Conservation (phyloP, 2,888 invertebrate genomes). For the Iselma pallidipennis region DNA sequence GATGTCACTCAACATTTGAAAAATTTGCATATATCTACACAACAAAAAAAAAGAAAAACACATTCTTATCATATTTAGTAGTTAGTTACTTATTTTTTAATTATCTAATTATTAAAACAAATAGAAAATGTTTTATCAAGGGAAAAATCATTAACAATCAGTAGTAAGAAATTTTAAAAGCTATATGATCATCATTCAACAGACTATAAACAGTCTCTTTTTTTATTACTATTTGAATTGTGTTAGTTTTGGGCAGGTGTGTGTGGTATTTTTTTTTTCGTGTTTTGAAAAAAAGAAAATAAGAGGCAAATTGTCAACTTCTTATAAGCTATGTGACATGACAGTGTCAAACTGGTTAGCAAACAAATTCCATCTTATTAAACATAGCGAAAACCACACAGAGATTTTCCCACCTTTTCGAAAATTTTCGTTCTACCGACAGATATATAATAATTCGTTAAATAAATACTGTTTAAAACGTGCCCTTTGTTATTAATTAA, state of each 20-base stretch:
- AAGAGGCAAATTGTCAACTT: conserved; percentile 24
- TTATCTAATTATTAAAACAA: neutral
- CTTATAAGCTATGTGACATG: conserved; percentile 33
- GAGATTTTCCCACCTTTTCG: conserved; percentile 24
- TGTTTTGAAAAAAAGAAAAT: neutral
- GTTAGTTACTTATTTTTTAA: neutral
- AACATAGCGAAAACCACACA: conserved; percentile 21
- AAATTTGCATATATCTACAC: no score
- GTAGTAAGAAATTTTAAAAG: neutral
- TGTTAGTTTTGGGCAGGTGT: no score
- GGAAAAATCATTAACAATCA: neutral
- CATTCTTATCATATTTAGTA: neutral
- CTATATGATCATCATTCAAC: neutral
- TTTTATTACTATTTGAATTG: no score
- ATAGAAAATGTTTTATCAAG: neutral
- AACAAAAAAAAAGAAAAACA: neutral
- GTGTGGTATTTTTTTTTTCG: neutral
- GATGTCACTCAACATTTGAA: conserved; percentile 23
- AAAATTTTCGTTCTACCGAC: conserved; percentile 23
- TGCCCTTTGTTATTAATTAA: conserved; percentile 42
- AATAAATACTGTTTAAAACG: conserved; percentile 38
- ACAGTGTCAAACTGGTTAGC: conserved; percentile 39
- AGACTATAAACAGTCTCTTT: neutral
- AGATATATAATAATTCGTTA: conserved; percentile 26
- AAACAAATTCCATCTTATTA: conserved; percentile 25